phyloP scores from a whole-genome alignment of 1,140 invertebrate genomes.

The Drosophila melanogaster region DNA sequence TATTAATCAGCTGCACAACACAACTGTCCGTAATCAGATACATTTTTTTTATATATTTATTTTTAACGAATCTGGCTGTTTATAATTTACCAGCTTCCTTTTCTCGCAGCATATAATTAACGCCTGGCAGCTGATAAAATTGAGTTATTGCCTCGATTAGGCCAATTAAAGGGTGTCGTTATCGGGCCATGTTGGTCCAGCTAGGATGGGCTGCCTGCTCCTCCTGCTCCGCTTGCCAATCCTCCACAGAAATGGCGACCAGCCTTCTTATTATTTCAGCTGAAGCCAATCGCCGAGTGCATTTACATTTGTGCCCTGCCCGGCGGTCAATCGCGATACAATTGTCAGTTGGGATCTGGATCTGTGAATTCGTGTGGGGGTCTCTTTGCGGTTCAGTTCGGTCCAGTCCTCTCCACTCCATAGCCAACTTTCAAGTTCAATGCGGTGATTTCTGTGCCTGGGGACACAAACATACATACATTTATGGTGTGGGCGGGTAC shows the following conservation, averaged over 20 bases:
- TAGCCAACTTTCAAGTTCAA: conserved; percentile 67
- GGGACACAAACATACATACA: conserved; percentile 42
- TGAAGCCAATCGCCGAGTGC: conserved; percentile 44
- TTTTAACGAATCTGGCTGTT: conserved; percentile 11
- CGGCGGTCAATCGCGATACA: conserved; percentile 77
- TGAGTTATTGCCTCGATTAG: conserved; percentile 78
- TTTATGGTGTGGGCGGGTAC: conserved; percentile 71
- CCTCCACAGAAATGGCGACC: background rate
- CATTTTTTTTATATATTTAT: conserved; percentile 2
- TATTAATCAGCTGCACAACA: background rate
- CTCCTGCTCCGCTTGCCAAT: conserved; percentile 6
- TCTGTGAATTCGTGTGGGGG: conserved; percentile 38
- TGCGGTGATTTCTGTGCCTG: conserved; percentile 71
- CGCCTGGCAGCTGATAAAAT: conserved; percentile 68
- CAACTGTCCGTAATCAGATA: conserved; percentile 9
- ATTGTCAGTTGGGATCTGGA: conserved; percentile 64
- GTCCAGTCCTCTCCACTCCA: background rate
- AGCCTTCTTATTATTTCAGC: conserved; percentile 51
- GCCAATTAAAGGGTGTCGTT: conserved; percentile 75
- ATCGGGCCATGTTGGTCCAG: conserved; percentile 10
- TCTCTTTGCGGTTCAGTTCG: conserved; percentile 7
- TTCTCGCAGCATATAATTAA: conserved; percentile 45
- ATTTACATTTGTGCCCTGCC: conserved; percentile 54
- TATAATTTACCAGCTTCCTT: conserved; percentile 10
- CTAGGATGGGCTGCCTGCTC: background rate